Base-by-base conservation (phyloP, 2,797 vertebrate species). In the Ceryle rudis region DNA sequence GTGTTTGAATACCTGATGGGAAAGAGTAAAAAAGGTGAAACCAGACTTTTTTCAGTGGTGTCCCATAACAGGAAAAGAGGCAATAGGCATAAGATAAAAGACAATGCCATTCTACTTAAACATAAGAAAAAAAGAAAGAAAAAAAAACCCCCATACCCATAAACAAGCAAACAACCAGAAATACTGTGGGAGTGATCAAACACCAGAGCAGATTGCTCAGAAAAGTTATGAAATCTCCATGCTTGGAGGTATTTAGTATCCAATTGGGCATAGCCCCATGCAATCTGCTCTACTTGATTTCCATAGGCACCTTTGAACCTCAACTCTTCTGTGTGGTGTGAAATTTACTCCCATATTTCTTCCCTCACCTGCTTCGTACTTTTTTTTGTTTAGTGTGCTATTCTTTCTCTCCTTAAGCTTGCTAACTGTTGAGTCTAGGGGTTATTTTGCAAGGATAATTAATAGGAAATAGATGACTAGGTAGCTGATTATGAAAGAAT, bases 211-310 rank as follows among this genome's bases (percentile, higher is more conserved):
- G 13, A 5, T n/a, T 88, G 8, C 3, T 29, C 33, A 72, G 20
- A 51, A 28, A 54, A 21, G 3, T 35, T 39, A 4, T 57, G 23
- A 29, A 66, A 6, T 39, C 9, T 58, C 26, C 20, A 18, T 52
- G 7, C 35, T 64, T 75, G 70, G 11, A 87, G 37, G 14, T 57
- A 39, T 20, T 55, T 41, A 81, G 4, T 6, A 20, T 64, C 29
- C 1, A 0, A 35, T 28, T 35, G 31, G 7, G 11, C 2, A 13
- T 7, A 25, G 10, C 6, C 13, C 6, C 51, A 10, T 67, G 16
- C 22, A 80, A 26, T 67, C 22, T 73, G 6, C 37, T 70, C 6
- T n/a, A 37, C 9, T 6, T 65, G 21, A n/a, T 55, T 26, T 62
- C 42, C 5, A 29, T 9, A 52, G 29, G 1, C 5, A 35, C 9